A percentile compares a stretch with the other conserved stretches of the same genome.
Evolutionary conservation across 2,797 vertebrate species (phyloP).

Genomic region (Gambelia wislizenii): DNA sequence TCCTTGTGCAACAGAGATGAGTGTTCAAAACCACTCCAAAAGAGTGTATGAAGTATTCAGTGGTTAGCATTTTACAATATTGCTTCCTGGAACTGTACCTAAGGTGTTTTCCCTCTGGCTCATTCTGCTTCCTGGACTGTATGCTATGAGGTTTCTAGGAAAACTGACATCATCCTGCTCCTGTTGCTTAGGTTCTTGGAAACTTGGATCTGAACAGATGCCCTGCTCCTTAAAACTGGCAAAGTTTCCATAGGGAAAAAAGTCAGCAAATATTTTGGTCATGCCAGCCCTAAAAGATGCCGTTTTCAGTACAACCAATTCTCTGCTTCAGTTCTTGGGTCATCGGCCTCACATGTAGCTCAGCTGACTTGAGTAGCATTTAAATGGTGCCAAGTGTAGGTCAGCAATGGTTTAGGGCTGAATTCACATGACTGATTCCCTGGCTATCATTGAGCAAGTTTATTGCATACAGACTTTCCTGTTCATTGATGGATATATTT

Average conservation of each 20-base stretch:
- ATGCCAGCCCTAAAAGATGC: background rate
- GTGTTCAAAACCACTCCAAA: background rate
- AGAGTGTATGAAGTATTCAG: background rate
- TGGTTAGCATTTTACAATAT: background rate
- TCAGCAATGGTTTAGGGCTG: background rate
- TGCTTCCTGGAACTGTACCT: background rate
- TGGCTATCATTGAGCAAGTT: background rate
- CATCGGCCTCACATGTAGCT: background rate
- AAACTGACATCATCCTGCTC: background rate
- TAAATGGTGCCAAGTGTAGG: background rate
- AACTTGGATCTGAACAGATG: background rate
- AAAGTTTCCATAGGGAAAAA: background rate
- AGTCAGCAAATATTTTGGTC: background rate
- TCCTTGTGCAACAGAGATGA: background rate
- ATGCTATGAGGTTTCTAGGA: background rate
- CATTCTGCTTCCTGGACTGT: background rate
- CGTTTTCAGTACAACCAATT: background rate
- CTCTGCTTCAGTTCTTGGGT: conserved; percentile 5
- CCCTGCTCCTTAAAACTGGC: background rate
- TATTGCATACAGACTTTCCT: background rate
- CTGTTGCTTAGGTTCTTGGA: background rate
- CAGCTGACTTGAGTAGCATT: background rate
- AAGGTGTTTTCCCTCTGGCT: background rate
- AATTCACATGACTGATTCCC: conserved; percentile 3
- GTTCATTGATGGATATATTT: background rate